phyloP scores from a whole-genome alignment of 2,113 vertebrate species.

The Peromyscus maniculatus region DNA sequence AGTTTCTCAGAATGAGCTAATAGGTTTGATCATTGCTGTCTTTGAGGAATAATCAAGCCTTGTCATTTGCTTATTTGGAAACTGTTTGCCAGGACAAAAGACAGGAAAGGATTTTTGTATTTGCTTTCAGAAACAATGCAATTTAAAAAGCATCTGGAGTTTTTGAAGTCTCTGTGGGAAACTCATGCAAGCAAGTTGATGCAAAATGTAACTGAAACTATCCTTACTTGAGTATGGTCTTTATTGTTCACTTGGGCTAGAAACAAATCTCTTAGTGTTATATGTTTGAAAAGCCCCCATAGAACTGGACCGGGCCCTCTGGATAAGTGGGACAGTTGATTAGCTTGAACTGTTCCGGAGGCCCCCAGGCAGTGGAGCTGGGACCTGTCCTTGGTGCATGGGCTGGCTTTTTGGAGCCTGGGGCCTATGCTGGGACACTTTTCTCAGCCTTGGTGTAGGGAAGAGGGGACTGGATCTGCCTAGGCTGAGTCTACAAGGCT shows the following conservation, averaged over 20 bases:
- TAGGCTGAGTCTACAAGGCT: too few species aligned
- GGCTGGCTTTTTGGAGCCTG: too few species aligned
- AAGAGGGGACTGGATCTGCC: too few species aligned
- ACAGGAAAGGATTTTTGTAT: neutral
- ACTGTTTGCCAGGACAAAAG: constrained; percentile 4
- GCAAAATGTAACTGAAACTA: constrained; percentile 13
- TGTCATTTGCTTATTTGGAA: constrained; percentile 47
- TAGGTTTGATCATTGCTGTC: constrained; percentile 26
- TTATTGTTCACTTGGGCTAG: neutral
- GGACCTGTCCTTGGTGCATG: too few species aligned
- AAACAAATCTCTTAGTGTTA: neutral
- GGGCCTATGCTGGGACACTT: too few species aligned
- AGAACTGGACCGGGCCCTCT: too few species aligned
- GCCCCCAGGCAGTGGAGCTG: too few species aligned
- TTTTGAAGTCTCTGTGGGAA: constrained; percentile 27
- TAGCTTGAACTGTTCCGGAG: too few species aligned
- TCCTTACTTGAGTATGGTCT: neutral
- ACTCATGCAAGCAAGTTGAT: neutral
- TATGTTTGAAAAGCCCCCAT: neutral
- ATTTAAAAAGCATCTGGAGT: constrained; percentile 4
- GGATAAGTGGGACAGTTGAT: too few species aligned
- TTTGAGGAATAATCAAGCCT: constrained; percentile 2
- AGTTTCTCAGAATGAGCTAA: constrained; percentile 41
- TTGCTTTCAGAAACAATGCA: constrained; percentile 47
- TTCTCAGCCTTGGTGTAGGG: too few species aligned